Evolutionary conservation across 2,888 invertebrate species (phyloP).

Genomic region (Campopleginae sp.): DNA sequence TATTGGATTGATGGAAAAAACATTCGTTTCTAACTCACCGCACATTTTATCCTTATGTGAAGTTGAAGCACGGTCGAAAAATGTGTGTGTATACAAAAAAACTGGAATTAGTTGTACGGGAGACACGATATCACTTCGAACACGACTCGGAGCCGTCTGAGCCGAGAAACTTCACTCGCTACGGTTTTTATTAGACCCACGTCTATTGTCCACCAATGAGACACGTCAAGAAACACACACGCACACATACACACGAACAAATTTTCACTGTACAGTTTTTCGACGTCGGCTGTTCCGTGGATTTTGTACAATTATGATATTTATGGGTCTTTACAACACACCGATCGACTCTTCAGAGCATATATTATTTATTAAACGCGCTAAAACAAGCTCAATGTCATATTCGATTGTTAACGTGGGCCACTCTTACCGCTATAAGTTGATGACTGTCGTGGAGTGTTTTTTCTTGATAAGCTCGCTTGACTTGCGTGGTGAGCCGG

Average conservation of each 20-base stretch:
- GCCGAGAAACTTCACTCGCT: constrained; percentile 58
- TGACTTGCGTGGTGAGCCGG: constrained; percentile 49
- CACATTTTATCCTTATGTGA: constrained; percentile 61
- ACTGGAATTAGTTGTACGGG: background rate
- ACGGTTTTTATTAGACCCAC: constrained; percentile 71
- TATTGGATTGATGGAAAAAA: background rate
- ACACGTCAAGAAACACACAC: constrained; percentile 26
- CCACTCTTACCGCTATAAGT: constrained; percentile 57
- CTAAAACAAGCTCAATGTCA: constrained; percentile 30
- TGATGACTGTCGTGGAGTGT: constrained; percentile 19
- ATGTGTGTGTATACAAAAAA: constrained; percentile 11
- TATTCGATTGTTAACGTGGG: constrained; percentile 41
- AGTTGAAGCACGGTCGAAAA: constrained; percentile 17
- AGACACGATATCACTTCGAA: constrained; percentile 54
- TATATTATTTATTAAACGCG: constrained; percentile 10
- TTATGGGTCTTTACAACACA: background rate
- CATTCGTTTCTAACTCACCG: constrained; percentile 49
- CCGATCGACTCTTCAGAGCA: background rate
- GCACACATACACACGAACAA: constrained; percentile 4
- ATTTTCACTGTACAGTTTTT: constrained; percentile 60
- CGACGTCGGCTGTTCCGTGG: constrained; percentile 51
- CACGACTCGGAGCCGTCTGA: constrained; percentile 71
- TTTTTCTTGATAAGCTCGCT: constrained; percentile 18
- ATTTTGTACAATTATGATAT: background rate
- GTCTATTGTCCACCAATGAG: constrained; percentile 48